These are phyloP conservation scores for Sebastes variabilis DNA, from an alignment of 2,797 vertebrate species.

Conservation along the genomic window DNA sequence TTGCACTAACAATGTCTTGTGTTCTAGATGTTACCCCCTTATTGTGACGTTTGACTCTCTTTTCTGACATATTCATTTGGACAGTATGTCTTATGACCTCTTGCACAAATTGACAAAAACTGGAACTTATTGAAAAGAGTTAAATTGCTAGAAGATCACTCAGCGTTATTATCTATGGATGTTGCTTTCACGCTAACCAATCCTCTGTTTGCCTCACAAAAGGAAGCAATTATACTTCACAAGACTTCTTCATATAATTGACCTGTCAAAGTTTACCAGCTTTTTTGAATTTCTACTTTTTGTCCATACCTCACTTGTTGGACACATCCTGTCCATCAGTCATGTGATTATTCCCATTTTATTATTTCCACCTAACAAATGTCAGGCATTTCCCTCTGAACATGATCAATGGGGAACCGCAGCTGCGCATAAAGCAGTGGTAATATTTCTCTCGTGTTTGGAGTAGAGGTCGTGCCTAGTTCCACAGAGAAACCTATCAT, in stretches of 20 bases:
- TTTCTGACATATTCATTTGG: background rate
- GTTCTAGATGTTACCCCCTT: background rate
- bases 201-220: conserved; percentile 1
- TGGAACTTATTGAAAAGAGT: background rate
- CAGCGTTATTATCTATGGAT: background rate
- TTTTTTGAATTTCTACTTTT: conserved; percentile 24
- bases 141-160: background rate
- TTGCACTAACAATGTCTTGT: background rate
- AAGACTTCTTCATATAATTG: background rate
- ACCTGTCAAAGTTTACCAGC: conserved; percentile 1
- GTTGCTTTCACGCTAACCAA: background rate
- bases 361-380: conserved; percentile 58
- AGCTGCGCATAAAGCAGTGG: conserved; percentile 52
- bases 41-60: background rate
- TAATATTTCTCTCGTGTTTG: conserved; percentile 65
- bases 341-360: conserved; percentile 55
- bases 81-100: background rate
- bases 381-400: conserved; percentile 68
- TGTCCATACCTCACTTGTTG: background rate
- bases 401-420: conserved; percentile 63
- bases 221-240: conserved; percentile 6
- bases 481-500: conserved; percentile 73
- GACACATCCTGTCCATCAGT: conserved; percentile 57
- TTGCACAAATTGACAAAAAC: background rate
- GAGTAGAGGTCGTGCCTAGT: conserved; percentile 61